phyloP scores from a whole-genome alignment of 2,888 invertebrate genomes.

The Orgyia antiqua region DNA sequence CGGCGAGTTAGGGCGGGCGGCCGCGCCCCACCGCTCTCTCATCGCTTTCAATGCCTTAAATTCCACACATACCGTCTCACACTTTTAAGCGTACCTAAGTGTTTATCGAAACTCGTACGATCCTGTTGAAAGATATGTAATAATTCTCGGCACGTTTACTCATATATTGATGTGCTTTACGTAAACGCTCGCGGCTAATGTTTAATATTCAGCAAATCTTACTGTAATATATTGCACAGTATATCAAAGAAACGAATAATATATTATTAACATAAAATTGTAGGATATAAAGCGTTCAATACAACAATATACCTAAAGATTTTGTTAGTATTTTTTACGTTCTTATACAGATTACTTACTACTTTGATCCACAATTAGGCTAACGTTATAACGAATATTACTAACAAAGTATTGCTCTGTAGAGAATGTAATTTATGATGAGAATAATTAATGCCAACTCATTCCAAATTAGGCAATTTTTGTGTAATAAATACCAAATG shows the following conservation, averaged over 20 bases:
- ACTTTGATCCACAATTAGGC: too few species aligned
- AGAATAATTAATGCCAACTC: too few species aligned
- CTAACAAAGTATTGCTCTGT: too few species aligned
- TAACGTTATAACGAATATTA: too few species aligned
- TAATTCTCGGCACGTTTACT: constrained; percentile 25
- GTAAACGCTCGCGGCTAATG: constrained; percentile 9
- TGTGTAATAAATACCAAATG: too few species aligned
- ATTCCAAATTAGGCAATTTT: too few species aligned
- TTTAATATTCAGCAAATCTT: constrained; percentile 7
- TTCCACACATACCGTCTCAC: constrained; percentile 44
- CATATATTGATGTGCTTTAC: constrained; percentile 18
- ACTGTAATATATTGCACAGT: constrained; percentile 3
- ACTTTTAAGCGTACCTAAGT: constrained; percentile 45
- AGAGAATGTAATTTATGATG: too few species aligned
- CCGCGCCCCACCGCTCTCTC: constrained; percentile 46
- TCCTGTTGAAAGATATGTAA: constrained; percentile 33
- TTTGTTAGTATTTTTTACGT: too few species aligned
- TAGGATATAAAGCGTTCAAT: neutral
- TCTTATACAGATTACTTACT: too few species aligned
- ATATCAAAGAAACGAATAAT: constrained; percentile 4
- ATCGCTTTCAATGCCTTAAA: constrained; percentile 50
- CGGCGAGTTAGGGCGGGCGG: constrained; percentile 56
- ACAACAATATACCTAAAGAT: too few species aligned
- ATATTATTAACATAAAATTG: neutral
- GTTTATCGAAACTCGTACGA: constrained; percentile 39